Evolutionary conservation across 2,888 invertebrate species (phyloP).

Genomic region (Ametastegia equiseti): DNA sequence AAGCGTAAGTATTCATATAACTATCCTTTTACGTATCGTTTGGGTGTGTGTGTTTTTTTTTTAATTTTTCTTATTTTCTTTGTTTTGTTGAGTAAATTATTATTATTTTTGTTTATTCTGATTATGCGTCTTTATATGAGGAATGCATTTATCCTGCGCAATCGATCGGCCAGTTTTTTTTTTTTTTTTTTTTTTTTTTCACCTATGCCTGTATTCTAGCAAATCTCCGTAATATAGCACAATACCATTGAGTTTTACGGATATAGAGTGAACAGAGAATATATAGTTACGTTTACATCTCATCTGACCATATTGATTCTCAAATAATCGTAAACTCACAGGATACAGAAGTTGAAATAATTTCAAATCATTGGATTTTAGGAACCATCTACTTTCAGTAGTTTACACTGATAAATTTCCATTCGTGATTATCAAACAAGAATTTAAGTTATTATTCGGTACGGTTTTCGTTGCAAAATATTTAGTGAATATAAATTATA

Average conservation of each 20-base stretch:
- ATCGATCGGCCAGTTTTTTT: constrained; percentile 19
- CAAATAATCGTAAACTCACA: background rate
- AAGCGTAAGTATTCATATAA: constrained; percentile 38
- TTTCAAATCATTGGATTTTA: background rate
- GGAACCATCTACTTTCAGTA: too few species aligned
- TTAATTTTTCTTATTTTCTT: background rate
- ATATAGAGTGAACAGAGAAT: constrained; percentile 46
- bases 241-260: constrained; percentile 36
- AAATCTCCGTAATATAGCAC: constrained; percentile 38
- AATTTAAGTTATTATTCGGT: too few species aligned
- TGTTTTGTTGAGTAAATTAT: constrained; percentile 10
- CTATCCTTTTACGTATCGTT: constrained; percentile 43
- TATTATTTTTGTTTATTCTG: constrained; percentile 1
- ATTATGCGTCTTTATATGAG: constrained; percentile 27
- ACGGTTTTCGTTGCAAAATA: background rate
- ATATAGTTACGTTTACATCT: constrained; percentile 30
- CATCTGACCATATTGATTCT: constrained; percentile 13
- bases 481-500: background rate
- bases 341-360: background rate
- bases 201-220: constrained; percentile 28
- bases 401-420: too few species aligned
- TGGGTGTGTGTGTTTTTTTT: background rate
- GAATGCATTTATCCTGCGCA: constrained; percentile 35
- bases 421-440: too few species aligned
- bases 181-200: background rate